phyloP scores from a whole-genome alignment of 2,888 invertebrate species.

The Nineta flava region DNA sequence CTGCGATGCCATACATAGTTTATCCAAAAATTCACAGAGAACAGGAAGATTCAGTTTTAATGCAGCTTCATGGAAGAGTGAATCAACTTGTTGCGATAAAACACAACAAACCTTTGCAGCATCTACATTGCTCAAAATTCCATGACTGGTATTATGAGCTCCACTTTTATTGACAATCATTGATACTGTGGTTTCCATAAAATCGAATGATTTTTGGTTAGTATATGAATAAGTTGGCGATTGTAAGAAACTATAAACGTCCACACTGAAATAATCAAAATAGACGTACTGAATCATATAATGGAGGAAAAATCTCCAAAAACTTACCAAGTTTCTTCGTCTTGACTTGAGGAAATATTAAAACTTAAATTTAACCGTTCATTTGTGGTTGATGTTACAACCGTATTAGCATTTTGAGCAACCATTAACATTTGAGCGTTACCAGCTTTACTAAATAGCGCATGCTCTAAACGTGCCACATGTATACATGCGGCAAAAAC shows the following conservation, averaged over 20 bases:
- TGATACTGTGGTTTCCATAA: slow-evolving; percentile 46
- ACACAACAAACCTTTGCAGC: slow-evolving; percentile 83
- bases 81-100: slow-evolving; percentile 77
- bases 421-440: slow-evolving; percentile 48
- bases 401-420: slow-evolving; percentile 46
- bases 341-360: slow-evolving; percentile 40
- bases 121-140: slow-evolving; percentile 55
- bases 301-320: not conserved
- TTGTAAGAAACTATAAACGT: slow-evolving; percentile 70
- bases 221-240: slow-evolving; percentile 29
- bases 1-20: slow-evolving; percentile 74
- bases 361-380: slow-evolving; percentile 43
- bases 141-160: slow-evolving; percentile 28
- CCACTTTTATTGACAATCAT: slow-evolving; percentile 49
- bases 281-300: not conserved
- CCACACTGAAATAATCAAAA: slow-evolving; percentile 40
- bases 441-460: slow-evolving; percentile 71
- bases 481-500: slow-evolving; percentile 89
- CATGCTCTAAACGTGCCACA: slow-evolving; percentile 81
- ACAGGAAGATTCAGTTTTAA: slow-evolving; percentile 73
- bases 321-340: slow-evolving; percentile 61
- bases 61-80: slow-evolving; percentile 79
- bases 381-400: slow-evolving; percentile 42
- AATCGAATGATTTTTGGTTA: slow-evolving; percentile 27
- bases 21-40: slow-evolving; percentile 63